Evolutionary conservation across 2,797 vertebrate genomes (phyloP), one percentile per base, ranked within the genome.

Genomic region (Hapalemur alaotrensis): DNA sequence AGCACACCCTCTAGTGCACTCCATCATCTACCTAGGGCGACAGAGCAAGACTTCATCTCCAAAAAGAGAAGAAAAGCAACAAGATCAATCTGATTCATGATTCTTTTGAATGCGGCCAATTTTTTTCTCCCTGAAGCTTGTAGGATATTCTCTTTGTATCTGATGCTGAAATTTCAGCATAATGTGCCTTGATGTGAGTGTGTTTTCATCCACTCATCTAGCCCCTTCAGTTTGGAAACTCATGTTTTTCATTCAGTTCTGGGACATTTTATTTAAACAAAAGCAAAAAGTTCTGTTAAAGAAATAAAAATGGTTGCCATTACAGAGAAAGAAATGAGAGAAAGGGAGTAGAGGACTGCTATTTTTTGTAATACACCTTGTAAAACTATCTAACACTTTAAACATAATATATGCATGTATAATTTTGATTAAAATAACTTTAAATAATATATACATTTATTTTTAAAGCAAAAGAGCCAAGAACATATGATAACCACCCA

Each of bases 361-460:
- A 11, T 85, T 88, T 79, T 89, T 57, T 57, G 0, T 91, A 96
- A 83, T 20, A 84, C 86, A 91, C 57, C 20, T 84, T n/a, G 20
- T 73, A 73, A 88, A 91, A 78, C 52, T 54, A 54, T 22, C 23
- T 72, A 87, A 35, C 18, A 73, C 54, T 70, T 85, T 67, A 91
- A 85, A 81, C 67, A 93, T 18, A 89, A 43, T 43, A 43, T 63
- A 73, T 73, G 32, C 25, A 93, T 22, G 14, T 14, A 54, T 52
- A 91, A 75, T 63, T 93, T 41, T 93, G n/a, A 89, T 88, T 67
- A 67, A 81, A 95, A 83, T 92, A 83, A 73, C 35, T 32, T 82
- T 65, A 54, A 69, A 61, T 46, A 30, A 43, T 72, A 13, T 38
- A 75, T 10, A 69, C 30, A 76, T 54, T 73, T 83, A 9, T 84